These are phyloP conservation scores for Apis laboriosa DNA, from an alignment of 1,140 invertebrate species.

Conservation along the genomic window DNA sequence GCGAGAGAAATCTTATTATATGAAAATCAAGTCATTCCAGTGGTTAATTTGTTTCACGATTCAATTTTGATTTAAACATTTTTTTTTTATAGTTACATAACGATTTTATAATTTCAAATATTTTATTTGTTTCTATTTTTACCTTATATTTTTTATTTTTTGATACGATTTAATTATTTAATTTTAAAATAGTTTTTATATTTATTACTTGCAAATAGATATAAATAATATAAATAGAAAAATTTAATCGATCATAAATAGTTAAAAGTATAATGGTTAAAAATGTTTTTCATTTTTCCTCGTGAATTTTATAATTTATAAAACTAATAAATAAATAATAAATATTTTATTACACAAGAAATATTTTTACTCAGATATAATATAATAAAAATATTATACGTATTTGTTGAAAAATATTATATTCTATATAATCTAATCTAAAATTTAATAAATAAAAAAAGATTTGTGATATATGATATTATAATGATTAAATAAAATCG, in stretches of 20 bases:
- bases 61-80: neutral
- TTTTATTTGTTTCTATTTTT: neutral
- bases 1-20: neutral
- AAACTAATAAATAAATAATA: neutral
- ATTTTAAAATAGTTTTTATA: too few relatives aligned
- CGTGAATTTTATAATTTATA: slow-evolving; percentile 2
- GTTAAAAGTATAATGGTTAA: neutral
- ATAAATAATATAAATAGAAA: neutral
- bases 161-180: neutral
- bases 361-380: neutral
- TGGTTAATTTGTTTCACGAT: neutral
- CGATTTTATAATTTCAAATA: neutral
- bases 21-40: slow-evolving; percentile 19
- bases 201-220: neutral
- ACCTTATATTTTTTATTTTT: neutral
- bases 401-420: neutral
- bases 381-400: neutral
- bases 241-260: neutral
- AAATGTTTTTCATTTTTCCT: neutral
- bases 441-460: neutral
- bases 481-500: neutral
- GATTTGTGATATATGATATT: neutral
- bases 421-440: neutral
- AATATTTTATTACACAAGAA: neutral
- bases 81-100: neutral